Evolutionary conservation across 2,888 invertebrate species (phyloP).

Genomic region (Dasypogon diadema): DNA sequence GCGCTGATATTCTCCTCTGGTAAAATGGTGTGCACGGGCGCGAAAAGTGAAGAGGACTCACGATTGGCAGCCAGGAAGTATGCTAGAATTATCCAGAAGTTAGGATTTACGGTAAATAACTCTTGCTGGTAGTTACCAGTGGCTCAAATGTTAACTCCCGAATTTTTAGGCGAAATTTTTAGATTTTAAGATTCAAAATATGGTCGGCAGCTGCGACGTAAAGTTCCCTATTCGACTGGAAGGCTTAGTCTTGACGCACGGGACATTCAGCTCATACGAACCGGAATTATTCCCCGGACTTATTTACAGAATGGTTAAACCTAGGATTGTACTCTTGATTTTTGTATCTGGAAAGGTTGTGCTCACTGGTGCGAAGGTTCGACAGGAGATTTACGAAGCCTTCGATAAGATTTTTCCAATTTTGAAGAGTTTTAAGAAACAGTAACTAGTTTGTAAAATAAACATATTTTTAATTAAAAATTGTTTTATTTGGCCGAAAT

Average conservation of each 20-base stretch:
- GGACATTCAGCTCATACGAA: conserved; percentile 89
- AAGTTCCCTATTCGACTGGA: conserved; percentile 82
- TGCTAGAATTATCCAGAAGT: conserved; percentile 86
- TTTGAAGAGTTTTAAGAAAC: conserved; percentile 94
- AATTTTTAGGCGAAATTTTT: conserved; percentile 80
- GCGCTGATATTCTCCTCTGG: conserved; percentile 84
- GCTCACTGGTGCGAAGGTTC: conserved; percentile 95
- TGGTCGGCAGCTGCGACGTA: conserved; percentile 83
- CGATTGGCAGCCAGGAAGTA: conserved; percentile 84
- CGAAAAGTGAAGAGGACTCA: conserved; percentile 84
- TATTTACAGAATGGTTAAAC: conserved; percentile 98
- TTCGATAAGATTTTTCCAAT: conserved; percentile 98
- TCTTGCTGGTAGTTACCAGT: neutral
- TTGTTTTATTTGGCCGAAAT: too few relatives aligned
- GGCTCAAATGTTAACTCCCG: too few relatives aligned
- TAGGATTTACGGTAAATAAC: conserved; percentile 78
- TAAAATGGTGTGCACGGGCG: conserved; percentile 88
- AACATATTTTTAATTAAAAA: neutral
- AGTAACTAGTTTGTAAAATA: conserved; percentile 65
- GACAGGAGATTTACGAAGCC: conserved; percentile 92
- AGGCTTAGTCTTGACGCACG: conserved; percentile 80
- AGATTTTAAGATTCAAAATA: conserved; percentile 86
- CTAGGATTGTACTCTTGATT: conserved; percentile 95
- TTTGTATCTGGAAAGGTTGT: conserved; percentile 99
- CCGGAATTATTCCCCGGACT: conserved; percentile 98